Percentiles rank a stretch among this genome's conserved stretches.
These are phyloP conservation scores for Carettochelys insculpta DNA, from an alignment of 2,113 vertebrate genomes.

Conservation along the genomic window DNA sequence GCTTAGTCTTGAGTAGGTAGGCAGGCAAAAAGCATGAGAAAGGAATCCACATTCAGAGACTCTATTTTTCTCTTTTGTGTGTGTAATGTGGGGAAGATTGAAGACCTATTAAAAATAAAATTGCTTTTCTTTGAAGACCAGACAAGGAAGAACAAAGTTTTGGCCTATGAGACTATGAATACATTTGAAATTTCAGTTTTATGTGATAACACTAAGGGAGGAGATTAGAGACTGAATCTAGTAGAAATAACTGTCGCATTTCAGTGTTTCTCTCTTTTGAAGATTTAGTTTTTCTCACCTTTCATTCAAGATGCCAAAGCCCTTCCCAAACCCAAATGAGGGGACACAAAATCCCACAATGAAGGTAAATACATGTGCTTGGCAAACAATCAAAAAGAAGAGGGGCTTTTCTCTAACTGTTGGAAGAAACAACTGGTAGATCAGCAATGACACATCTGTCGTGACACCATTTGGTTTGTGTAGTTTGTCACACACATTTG, in stretches of 20 bases:
- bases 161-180: not conserved
- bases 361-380: not conserved
- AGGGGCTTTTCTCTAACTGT: not conserved
- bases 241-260: not conserved
- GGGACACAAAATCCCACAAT: not conserved
- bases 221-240: not conserved
- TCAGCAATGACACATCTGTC: not conserved
- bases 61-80: not conserved
- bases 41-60: not conserved
- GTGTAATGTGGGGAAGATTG: not conserved
- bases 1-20: not conserved
- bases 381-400: not conserved
- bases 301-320: not conserved
- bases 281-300: not conserved
- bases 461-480: not conserved
- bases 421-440: not conserved
- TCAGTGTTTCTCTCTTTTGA: not conserved
- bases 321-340: not conserved
- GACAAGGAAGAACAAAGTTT: not conserved
- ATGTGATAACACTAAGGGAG: not conserved
- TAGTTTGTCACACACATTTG: not conserved
- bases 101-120: not conserved
- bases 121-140: not conserved
- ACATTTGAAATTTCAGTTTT: not conserved
- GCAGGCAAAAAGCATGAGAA: not conserved